These are phyloP conservation scores for Malurus alboscapulatus DNA, from an alignment of 2,113 vertebrate genomes.

Conservation along the genomic window DNA sequence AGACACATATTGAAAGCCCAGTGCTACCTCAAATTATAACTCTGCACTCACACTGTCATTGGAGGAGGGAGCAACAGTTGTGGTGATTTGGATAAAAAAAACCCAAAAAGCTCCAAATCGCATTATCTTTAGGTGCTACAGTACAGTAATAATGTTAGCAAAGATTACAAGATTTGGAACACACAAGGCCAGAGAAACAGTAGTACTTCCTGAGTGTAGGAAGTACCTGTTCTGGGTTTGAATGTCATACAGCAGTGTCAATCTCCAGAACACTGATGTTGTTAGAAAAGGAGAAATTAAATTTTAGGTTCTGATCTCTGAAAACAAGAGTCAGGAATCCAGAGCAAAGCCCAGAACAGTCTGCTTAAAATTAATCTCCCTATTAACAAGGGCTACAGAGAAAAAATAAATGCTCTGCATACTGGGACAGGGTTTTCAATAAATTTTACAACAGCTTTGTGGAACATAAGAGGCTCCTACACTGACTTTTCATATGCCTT, in stretches of 20 bases:
- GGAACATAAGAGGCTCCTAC: neutral
- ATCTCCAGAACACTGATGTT: neutral
- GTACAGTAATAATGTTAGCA: neutral
- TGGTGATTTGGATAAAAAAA: neutral
- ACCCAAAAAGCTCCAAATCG: neutral
- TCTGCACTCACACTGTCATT: neutral
- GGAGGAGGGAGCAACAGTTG: neutral
- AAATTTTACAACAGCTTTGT: neutral
- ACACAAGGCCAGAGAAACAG: neutral
- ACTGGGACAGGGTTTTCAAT: neutral
- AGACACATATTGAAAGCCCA: neutral
- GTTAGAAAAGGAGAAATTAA: neutral
- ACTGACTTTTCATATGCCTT: neutral
- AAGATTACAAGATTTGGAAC: neutral
- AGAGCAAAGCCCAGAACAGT: neutral
- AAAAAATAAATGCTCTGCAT: neutral
- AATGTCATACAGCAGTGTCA: neutral
- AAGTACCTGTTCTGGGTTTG: neutral
- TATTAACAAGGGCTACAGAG: neutral
- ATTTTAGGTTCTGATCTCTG: neutral
- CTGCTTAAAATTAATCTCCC: neutral
- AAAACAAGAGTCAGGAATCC: neutral
- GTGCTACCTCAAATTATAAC: neutral
- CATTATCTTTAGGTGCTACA: neutral
- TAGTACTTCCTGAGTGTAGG: neutral